phyloP scores from a whole-genome alignment of 2,888 invertebrate genomes.

The Hartigia nigra region DNA sequence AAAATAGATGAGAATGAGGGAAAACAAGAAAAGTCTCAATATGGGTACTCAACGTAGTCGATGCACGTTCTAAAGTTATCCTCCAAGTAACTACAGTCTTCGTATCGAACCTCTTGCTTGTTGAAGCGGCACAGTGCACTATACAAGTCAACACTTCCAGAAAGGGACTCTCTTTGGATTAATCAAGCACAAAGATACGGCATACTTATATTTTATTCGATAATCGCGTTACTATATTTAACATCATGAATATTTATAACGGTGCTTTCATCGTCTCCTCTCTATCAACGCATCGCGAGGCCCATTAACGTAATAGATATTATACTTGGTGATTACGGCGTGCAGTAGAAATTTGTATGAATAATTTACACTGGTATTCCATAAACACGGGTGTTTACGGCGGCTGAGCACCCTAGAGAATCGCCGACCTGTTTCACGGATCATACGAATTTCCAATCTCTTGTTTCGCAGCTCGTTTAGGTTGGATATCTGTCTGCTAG shows the following conservation, averaged over 20 bases:
- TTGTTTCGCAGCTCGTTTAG: neutral
- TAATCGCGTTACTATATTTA: neutral
- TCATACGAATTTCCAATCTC: neutral
- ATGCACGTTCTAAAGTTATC: neutral
- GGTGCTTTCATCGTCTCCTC: neutral
- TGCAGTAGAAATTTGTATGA: neutral
- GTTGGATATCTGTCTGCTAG: neutral
- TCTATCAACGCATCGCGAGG: neutral
- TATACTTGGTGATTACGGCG: conserved; percentile 12
- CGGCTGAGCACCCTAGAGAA: neutral
- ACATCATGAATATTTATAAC: neutral
- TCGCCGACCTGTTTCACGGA: neutral
- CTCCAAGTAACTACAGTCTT: neutral
- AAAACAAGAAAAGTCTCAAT: neutral
- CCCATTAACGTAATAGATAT: conserved; percentile 7
- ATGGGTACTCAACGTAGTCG: neutral
- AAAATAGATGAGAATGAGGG: neutral
- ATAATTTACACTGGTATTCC: conserved; percentile 12
- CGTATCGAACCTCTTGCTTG: neutral
- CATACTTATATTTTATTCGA: neutral
- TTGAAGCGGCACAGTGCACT: neutral
- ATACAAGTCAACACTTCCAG: neutral
- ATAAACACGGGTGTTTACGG: neutral
- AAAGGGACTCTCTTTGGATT: neutral
- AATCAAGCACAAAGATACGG: neutral